Evolutionary conservation across 2,888 invertebrate genomes (phyloP).

Genomic region (Pachydiplax longipennis): DNA sequence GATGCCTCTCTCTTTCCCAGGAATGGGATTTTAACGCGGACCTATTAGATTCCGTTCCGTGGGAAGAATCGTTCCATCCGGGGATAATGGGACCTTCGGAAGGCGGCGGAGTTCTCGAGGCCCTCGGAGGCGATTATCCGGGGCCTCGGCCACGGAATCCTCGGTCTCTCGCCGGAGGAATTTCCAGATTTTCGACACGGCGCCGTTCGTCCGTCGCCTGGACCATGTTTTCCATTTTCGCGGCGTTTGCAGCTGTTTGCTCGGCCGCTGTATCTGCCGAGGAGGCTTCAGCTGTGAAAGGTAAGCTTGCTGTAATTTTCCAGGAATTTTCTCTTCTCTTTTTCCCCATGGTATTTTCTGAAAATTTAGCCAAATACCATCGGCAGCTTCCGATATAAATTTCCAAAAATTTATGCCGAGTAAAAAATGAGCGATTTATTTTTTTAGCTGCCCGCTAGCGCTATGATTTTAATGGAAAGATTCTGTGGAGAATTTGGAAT

Average conservation of each 20-base stretch:
- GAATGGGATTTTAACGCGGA: not conserved
- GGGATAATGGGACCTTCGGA: not conserved
- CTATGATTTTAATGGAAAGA: too few relatives aligned
- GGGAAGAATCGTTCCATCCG: not conserved
- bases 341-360: too few relatives aligned
- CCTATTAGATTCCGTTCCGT: not conserved
- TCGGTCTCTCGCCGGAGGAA: not conserved
- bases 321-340: too few relatives aligned
- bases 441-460: too few relatives aligned
- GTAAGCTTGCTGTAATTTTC: not conserved
- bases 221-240: not conserved
- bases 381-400: too few relatives aligned
- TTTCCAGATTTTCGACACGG: not conserved
- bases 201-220: not conserved
- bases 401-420: too few relatives aligned
- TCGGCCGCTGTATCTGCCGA: not conserved
- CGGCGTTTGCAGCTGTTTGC: not conserved
- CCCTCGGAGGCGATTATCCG: not conserved
- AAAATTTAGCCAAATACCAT: too few relatives aligned
- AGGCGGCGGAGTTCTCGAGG: not conserved
- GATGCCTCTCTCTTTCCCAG: not conserved
- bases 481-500: too few relatives aligned
- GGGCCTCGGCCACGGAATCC: not conserved
- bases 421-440: too few relatives aligned
- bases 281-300: not conserved